Conservation (phyloP, 2,888 invertebrate species). For the Chrysina gloriosa region DNA sequence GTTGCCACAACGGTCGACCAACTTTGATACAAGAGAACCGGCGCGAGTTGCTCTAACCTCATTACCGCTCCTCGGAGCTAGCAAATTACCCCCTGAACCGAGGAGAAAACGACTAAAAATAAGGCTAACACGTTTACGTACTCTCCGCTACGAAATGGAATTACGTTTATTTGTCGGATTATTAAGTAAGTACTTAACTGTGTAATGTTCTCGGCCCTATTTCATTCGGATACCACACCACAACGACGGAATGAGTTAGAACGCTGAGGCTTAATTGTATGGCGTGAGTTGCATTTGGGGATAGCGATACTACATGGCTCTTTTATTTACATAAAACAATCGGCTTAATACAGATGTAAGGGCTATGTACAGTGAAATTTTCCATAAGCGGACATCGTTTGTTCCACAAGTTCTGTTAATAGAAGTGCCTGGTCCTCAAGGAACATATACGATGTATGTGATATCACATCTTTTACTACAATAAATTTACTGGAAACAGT, state of each 20-base stretch:
- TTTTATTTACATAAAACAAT: not conserved
- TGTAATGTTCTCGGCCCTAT: constrained; percentile 41
- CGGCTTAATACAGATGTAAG: not conserved
- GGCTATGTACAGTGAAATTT: not conserved
- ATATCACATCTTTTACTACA: no score
- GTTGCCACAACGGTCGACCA: constrained; percentile 51
- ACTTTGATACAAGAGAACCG: constrained; percentile 49
- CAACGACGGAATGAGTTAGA: constrained; percentile 1
- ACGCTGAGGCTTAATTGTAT: constrained; percentile 20
- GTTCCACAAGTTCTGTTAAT: no score
- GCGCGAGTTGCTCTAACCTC: constrained; percentile 52
- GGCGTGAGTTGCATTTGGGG: not conserved
- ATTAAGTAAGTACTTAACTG: constrained; percentile 44
- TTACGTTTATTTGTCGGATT: constrained; percentile 48
- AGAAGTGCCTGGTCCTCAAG: no score
- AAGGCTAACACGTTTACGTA: constrained; percentile 49
- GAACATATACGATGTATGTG: no score
- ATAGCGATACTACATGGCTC: not conserved
- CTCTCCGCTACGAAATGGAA: constrained; percentile 46
- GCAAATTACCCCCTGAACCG: constrained; percentile 49
- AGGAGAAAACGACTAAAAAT: constrained; percentile 48
- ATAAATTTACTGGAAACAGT: no score
- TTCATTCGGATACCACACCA: constrained; percentile 31
- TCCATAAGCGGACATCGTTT: no score
- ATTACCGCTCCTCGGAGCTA: constrained; percentile 48